These are phyloP conservation scores for Philypnodon macrostomus DNA, from an alignment of 2,797 vertebrate genomes.

Conservation along the genomic window DNA sequence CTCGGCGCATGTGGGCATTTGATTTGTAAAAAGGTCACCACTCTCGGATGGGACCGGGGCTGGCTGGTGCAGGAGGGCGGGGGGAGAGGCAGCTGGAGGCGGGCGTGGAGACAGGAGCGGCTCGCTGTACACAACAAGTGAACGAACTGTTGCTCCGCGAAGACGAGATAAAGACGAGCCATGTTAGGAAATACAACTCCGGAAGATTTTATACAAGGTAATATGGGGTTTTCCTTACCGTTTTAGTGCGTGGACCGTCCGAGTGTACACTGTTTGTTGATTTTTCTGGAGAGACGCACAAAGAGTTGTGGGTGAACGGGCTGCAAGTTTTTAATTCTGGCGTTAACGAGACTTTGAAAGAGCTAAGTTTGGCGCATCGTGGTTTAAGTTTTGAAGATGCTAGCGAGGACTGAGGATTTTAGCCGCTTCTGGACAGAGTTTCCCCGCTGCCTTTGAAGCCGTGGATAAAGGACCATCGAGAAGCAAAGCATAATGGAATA, in stretches of 20 bases:
- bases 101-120: slow-evolving; percentile 54
- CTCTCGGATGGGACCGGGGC: slow-evolving; percentile 25
- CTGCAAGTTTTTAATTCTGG: slow-evolving; percentile 24
- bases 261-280: slow-evolving; percentile 5
- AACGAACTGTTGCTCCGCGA: slow-evolving; percentile 75
- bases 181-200: no score
- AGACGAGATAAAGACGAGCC: neutral
- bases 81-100: slow-evolving; percentile 43
- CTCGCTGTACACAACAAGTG: slow-evolving; percentile 78
- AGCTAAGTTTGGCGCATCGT: slow-evolving; percentile 19
- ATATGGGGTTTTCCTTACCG: neutral
- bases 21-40: slow-evolving; percentile 68
- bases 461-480: slow-evolving; percentile 18
- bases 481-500: neutral
- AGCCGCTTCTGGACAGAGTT: slow-evolving; percentile 23
- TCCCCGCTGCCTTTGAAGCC: slow-evolving; percentile 27
- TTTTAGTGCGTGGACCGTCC: slow-evolving; percentile 1
- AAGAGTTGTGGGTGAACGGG: slow-evolving; percentile 22
- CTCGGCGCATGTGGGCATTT: slow-evolving; percentile 49
- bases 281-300: slow-evolving; percentile 5
- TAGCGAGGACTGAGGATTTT: slow-evolving; percentile 17
- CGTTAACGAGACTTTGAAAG: slow-evolving; percentile 12
- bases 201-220: no score
- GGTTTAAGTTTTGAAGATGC: slow-evolving; percentile 35
- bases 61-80: slow-evolving; percentile 28